phyloP scores from a whole-genome alignment of 2,888 invertebrate genomes.

The Ferrisia virgata region DNA sequence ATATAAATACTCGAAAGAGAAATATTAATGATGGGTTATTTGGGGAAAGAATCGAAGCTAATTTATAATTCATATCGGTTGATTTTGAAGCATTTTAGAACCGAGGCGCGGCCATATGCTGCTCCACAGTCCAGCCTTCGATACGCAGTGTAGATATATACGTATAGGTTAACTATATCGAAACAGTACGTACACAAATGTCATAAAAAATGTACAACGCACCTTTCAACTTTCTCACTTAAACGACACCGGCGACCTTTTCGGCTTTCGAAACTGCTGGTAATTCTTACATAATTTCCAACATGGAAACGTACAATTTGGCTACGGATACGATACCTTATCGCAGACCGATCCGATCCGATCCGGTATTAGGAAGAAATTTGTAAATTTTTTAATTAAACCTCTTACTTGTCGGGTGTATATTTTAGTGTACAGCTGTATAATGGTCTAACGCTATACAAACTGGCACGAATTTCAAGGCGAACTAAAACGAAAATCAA shows the following conservation, averaged over 20 bases:
- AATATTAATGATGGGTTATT: neutral
- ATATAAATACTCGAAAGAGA: neutral
- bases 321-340: no score
- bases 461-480: neutral
- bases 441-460: no score
- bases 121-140: no score
- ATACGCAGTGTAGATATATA: no score
- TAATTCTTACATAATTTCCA: neutral
- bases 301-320: neutral
- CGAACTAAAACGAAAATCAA: slow-evolving; percentile 9
- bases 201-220: slow-evolving; percentile 12
- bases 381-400: neutral
- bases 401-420: no score
- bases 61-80: neutral
- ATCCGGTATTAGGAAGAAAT: neutral
- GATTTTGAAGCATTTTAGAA: neutral
- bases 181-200: neutral
- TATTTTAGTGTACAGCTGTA: no score
- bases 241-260: slow-evolving; percentile 9
- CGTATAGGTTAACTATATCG: no score
- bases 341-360: no score
- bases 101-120: no score
- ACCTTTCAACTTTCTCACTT: slow-evolving; percentile 14
- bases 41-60: neutral
- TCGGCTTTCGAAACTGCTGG: neutral